Evolutionary conservation across 2,888 invertebrate genomes (phyloP).

Genomic region (Drosophila mulleri): DNA sequence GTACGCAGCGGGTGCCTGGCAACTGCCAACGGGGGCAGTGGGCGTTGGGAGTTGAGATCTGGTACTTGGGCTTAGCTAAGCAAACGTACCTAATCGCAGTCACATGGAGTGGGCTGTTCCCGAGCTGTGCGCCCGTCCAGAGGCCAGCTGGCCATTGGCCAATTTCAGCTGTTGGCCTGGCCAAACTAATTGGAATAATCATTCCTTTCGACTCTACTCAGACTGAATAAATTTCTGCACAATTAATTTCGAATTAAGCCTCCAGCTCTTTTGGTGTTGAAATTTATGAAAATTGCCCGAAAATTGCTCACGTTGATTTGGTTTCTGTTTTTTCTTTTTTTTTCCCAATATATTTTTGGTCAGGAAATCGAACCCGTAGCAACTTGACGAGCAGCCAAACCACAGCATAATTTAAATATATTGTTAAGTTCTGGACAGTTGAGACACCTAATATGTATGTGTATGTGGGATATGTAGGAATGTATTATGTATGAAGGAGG

Average conservation of each 20-base stretch:
- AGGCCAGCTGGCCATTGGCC: constrained; percentile 54
- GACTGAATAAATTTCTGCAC: constrained; percentile 69
- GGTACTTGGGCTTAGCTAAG: constrained; percentile 14
- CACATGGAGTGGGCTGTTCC: constrained; percentile 37
- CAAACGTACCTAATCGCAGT: constrained; percentile 41
- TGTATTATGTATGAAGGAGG: not conserved
- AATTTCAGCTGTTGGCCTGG: constrained; percentile 36
- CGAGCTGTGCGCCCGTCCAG: constrained; percentile 35
- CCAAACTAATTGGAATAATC: constrained; percentile 83
- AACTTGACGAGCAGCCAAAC: constrained; percentile 4
- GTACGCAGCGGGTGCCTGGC: constrained; percentile 51
- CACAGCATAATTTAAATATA: constrained; percentile 6
- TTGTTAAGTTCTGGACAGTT: constrained; percentile 1
- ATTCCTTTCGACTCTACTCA: constrained; percentile 55
- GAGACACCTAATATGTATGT: not conserved
- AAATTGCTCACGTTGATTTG: constrained; percentile 50
- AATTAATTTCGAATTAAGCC: constrained; percentile 83
- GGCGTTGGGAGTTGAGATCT: constrained; percentile 7
- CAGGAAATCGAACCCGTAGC: constrained; percentile 30
- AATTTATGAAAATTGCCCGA: constrained; percentile 61
- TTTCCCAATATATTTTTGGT: not conserved
- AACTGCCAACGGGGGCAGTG: constrained; percentile 16
- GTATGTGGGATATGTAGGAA: not conserved
- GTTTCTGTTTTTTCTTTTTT: not conserved
- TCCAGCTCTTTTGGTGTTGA: constrained; percentile 61